Percentiles rank a stretch among this genome's conserved stretches.
These are phyloP conservation scores for Gari tellinella DNA, from an alignment of 2,888 invertebrate genomes.

Conservation along the genomic window DNA sequence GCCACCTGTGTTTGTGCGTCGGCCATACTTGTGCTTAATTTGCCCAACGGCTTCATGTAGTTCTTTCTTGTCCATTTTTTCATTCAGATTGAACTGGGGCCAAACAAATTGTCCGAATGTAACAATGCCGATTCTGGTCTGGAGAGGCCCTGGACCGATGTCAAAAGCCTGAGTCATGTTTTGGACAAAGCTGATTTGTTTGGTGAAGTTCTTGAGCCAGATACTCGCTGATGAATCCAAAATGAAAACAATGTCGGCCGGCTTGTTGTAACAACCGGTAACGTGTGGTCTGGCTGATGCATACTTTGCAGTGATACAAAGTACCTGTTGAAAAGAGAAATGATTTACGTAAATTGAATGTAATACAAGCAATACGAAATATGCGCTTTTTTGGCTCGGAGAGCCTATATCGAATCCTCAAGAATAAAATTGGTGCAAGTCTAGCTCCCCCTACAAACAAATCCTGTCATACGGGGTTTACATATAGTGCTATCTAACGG, in stretches of 20 bases:
- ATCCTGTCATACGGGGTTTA: too few species aligned
- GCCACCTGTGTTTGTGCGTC: conserved; percentile 70
- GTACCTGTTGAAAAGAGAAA: too few species aligned
- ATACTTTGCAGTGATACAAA: too few species aligned
- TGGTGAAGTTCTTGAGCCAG: conserved; percentile 72
- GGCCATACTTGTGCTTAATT: conserved; percentile 58
- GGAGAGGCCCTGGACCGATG: conserved; percentile 59
- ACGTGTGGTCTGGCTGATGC: too few species aligned
- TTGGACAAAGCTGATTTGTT: conserved; percentile 70
- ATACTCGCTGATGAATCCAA: conserved; percentile 77
- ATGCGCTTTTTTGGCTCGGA: too few species aligned
- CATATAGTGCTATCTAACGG: too few species aligned
- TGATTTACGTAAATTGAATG: too few species aligned
- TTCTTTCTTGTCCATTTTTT: conserved; percentile 36
- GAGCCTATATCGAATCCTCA: too few species aligned
- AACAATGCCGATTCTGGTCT: conserved; percentile 69
- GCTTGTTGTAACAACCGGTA: neutral
- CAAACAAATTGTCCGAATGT: conserved; percentile 68
- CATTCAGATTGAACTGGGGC: conserved; percentile 66
- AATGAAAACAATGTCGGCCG: conserved; percentile 73
- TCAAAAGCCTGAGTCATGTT: conserved; percentile 68
- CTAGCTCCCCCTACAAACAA: too few species aligned
- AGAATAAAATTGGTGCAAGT: too few species aligned
- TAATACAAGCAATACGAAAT: too few species aligned
- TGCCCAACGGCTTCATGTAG: conserved; percentile 53